A percentile compares a stretch with the other conserved stretches of the same genome.
Evolutionary conservation across 2,113 vertebrate genomes (phyloP).

Genomic region (Caretta caretta): DNA sequence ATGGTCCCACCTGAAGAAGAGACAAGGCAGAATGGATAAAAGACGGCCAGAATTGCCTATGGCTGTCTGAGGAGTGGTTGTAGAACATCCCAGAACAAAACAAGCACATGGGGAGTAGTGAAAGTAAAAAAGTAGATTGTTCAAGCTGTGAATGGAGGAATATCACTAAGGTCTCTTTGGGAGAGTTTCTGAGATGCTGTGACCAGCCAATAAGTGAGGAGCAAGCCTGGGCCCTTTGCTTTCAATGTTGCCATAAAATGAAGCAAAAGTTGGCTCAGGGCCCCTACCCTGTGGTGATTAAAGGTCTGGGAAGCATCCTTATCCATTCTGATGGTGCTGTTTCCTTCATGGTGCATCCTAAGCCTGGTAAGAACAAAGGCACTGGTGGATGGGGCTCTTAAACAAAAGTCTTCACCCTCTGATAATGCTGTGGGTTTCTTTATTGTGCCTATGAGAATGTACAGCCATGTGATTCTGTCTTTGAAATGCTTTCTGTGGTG

Average conservation of each 20-base stretch:
- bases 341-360: slow-evolving; percentile 58
- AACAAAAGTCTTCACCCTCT: not conserved
- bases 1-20: slow-evolving; percentile 43
- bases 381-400: not conserved
- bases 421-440: not conserved
- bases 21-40: not conserved
- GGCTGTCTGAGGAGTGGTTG: rapidly evolving
- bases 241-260: slow-evolving; percentile 66
- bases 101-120: too few relatives aligned
- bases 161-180: slow-evolving; percentile 42
- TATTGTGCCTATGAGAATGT: not conserved
- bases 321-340: slow-evolving; percentile 67
- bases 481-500: not conserved
- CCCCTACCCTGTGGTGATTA: not conserved
- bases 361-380: slow-evolving; percentile 52
- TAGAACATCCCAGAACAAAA: not conserved
- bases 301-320: slow-evolving; percentile 56
- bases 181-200: slow-evolving; percentile 63
- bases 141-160: not conserved
- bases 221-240: slow-evolving; percentile 78
- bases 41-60: not conserved
- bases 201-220: slow-evolving; percentile 73
- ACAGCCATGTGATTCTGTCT: not conserved
- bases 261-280: not conserved
- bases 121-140: slow-evolving; percentile 8